These are phyloP conservation scores for Eilema caniola DNA, from an alignment of 2,888 invertebrate species.

Conservation along the genomic window DNA sequence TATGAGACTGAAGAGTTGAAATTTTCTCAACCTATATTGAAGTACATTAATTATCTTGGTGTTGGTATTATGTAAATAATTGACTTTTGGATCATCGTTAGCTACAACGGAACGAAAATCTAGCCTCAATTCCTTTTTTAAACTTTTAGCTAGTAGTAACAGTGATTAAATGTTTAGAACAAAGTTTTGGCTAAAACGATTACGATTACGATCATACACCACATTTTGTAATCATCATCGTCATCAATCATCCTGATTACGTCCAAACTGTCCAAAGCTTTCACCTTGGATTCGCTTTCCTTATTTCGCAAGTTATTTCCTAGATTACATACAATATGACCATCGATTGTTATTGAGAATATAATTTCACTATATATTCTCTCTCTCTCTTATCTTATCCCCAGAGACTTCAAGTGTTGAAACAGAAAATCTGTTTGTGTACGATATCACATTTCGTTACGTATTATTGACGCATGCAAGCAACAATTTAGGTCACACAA, in stretches of 20 bases:
- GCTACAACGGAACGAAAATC: background rate
- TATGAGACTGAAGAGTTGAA: background rate
- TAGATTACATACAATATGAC: too few species aligned
- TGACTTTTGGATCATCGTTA: background rate
- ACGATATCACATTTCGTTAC: conserved; percentile 17
- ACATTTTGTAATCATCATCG: too few species aligned
- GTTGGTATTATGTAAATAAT: conserved; percentile 1
- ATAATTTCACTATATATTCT: background rate
- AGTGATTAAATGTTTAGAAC: background rate
- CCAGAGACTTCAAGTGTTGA: background rate
- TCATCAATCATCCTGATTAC: too few species aligned
- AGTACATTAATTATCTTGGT: background rate
- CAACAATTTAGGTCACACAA: conserved; percentile 16
- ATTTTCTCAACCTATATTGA: conserved; percentile 3
- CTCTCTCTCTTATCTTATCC: background rate
- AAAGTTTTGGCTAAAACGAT: background rate
- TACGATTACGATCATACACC: too few species aligned
- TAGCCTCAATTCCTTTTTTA: background rate
- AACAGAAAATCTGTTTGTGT: conserved; percentile 10
- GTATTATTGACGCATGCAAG: conserved; percentile 15
- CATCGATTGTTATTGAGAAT: too few species aligned
- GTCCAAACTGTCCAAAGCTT: too few species aligned
- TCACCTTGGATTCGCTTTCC: too few species aligned
- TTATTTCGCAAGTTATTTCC: too few species aligned
- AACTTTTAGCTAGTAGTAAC: background rate